Evolutionary conservation across 2,888 invertebrate genomes (phyloP), one percentile per base, ranked within the genome.

Genomic region (Amaurobius ferox): DNA sequence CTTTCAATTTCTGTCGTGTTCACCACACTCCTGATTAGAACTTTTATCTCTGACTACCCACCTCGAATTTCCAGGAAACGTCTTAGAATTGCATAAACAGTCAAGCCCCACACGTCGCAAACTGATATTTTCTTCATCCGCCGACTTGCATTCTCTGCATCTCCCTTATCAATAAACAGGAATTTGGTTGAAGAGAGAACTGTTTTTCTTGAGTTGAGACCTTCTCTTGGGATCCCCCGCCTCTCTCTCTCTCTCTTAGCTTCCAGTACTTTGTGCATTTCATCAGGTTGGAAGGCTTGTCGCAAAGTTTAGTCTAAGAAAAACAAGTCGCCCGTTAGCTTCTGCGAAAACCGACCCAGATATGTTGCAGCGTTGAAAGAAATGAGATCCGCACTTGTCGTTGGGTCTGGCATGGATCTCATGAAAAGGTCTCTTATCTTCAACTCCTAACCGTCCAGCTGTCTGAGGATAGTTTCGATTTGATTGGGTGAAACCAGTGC

Each of bases 131-230:
- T 48, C 23, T 32, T 29, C 26, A 13, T 32, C 35, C n/a, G 71
- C 23, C 61, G 29, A 28, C 23, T 19, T n/a, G 39, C 40, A 70
- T 28, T 29, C 44, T 44, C 40, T 5, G 40, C 29, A 67, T 23
- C 26, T 64, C 44, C 32, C 44, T 67, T 67, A 76, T 32, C 76
- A 76, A 76, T 76, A 76, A 66, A 67, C 67, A 29, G 74, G 74
- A 64, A 29, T 39, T 74, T 39, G 5, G 67, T 55, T 19, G 55
- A 55, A 11, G 5, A 55, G 55, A 23, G 55, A 55, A 55, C 7
- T 55, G 55, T 55, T 55, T 55, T 55, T 55, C 55, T 55, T 55
- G 55, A n/a, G 19, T 35, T 35, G 35, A 44, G 44, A 44, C 44
- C 6, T 16, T 44, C 44, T 44, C 11, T 9, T 16, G 9, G 6